phyloP scores from a whole-genome alignment of 2,113 vertebrate species.

The Myrmecophaga tridactyla region DNA sequence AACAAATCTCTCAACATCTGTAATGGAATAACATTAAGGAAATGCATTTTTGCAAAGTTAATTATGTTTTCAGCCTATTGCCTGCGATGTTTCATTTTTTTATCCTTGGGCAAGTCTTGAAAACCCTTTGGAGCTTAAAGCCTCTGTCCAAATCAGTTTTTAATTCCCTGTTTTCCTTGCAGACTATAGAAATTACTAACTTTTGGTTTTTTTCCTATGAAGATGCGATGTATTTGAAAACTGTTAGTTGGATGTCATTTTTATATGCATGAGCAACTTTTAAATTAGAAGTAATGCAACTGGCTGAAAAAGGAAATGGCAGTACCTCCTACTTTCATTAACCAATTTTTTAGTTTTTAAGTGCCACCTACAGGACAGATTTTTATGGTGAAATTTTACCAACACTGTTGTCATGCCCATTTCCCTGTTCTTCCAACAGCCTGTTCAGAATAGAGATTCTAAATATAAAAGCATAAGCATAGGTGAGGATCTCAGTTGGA shows the following conservation, averaged over 20 bases:
- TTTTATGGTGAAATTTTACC: background rate
- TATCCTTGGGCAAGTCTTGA: background rate
- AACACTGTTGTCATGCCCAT: background rate
- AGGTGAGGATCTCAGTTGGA: background rate
- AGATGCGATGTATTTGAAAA: background rate
- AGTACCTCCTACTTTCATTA: background rate
- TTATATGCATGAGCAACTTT: background rate
- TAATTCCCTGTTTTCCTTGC: background rate
- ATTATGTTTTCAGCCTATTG: background rate
- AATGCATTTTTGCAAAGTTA: background rate
- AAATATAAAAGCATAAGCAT: background rate
- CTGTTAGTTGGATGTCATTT: background rate
- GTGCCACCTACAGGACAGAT: background rate
- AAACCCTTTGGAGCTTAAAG: background rate
- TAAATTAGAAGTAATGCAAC: slow-evolving; percentile 19
- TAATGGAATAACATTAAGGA: background rate
- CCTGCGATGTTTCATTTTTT: background rate
- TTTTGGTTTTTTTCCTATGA: background rate
- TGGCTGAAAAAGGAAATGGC: background rate
- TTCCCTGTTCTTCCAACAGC: background rate
- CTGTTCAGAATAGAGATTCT: background rate
- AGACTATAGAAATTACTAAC: background rate
- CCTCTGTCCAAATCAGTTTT: background rate
- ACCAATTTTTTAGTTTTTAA: background rate
- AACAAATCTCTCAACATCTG: background rate